These are phyloP conservation scores for Colletes latitarsis DNA, from an alignment of 1,140 invertebrate genomes.

Conservation along the genomic window DNA sequence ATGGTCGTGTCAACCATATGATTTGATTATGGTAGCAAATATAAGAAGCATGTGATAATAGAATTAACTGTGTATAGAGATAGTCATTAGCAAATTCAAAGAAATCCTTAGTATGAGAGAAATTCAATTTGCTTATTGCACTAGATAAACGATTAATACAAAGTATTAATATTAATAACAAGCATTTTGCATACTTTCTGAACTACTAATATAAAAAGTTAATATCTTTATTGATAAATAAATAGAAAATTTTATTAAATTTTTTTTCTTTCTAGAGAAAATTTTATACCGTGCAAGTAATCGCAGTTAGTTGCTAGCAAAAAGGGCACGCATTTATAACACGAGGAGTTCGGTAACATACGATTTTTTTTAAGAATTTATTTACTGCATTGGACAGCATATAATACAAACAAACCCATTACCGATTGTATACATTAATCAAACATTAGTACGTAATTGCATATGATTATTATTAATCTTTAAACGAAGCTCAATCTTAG, in stretches of 20 bases:
- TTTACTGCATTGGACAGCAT: not conserved
- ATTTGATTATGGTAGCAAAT: constrained; percentile 23
- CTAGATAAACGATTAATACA: constrained; percentile 10
- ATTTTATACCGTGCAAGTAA: constrained; percentile 26
- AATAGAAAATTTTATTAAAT: not conserved
- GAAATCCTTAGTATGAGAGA: not conserved
- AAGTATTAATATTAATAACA: constrained; percentile 15
- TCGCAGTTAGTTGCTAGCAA: constrained; percentile 16
- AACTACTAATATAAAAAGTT: constrained; percentile 5
- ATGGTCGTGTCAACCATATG: not conserved
- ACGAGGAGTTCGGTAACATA: not conserved
- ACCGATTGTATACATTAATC: not conserved
- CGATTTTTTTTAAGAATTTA: not conserved
- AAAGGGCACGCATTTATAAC: constrained; percentile 6
- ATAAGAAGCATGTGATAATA: constrained; percentile 31
- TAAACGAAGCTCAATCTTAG: not conserved
- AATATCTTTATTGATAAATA: not conserved
- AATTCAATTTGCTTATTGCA: not conserved
- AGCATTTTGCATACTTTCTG: constrained; percentile 28
- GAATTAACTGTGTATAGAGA: not conserved
- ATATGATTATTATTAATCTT: not conserved
- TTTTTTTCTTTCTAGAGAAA: not conserved
- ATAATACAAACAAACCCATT: constrained; percentile 34
- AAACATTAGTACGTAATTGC: not conserved
- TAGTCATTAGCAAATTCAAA: not conserved